phyloP scores from a whole-genome alignment of 2,888 invertebrate genomes.

The Nomada fucata region DNA sequence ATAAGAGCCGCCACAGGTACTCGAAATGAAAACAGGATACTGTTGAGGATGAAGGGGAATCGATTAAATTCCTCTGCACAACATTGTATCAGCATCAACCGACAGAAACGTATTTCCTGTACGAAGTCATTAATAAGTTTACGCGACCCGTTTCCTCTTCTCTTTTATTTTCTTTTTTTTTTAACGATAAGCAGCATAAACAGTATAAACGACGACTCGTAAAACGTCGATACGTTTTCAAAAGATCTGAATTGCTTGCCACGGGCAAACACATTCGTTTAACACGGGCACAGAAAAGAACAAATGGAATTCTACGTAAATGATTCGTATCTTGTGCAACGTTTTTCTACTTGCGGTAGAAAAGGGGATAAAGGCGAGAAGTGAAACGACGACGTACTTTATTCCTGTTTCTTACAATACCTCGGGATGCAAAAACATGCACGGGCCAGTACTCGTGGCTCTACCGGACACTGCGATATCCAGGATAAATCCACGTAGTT shows the following conservation, averaged over 20 bases:
- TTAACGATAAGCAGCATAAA: not conserved
- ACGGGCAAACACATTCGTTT: not conserved
- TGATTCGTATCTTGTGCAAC: constrained; percentile 29
- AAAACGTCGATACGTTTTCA: constrained; percentile 29
- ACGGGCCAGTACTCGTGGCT: constrained; percentile 3
- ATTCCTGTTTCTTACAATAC: constrained; percentile 26
- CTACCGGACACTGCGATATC: constrained; percentile 9
- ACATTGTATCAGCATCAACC: not conserved
- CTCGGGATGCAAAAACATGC: constrained; percentile 20
- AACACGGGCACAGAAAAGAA: not conserved
- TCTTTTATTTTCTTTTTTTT: not conserved
- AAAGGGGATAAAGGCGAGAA: constrained; percentile 35
- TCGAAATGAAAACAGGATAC: not conserved
- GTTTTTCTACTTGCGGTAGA: constrained; percentile 14
- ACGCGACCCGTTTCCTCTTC: not conserved
- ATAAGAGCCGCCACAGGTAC: too few species aligned
- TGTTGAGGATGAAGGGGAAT: not conserved
- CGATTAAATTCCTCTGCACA: not conserved
- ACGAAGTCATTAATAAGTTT: constrained; percentile 21
- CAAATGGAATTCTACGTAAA: constrained; percentile 29
- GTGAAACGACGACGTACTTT: constrained; percentile 45
- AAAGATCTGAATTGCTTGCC: constrained; percentile 24
- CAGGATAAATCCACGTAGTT: constrained; percentile 4
- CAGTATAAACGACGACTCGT: not conserved
- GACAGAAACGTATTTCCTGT: not conserved